Conservation (phyloP, 2,113 vertebrate species). For the Salminus brasiliensis region DNA sequence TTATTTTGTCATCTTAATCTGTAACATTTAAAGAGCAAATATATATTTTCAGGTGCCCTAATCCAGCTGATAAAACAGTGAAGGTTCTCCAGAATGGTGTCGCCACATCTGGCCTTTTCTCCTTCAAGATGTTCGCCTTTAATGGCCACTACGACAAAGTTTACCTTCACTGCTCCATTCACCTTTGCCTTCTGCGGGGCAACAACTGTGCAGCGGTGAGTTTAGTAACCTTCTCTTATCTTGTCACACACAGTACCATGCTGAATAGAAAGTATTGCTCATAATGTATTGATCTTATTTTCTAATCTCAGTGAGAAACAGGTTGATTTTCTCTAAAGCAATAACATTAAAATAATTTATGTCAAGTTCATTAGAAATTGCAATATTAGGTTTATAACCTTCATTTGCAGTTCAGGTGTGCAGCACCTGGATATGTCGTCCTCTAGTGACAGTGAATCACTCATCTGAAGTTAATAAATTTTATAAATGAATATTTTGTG, state of each 20-base stretch:
- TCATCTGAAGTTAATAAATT: no score
- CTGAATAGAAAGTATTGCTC: background rate
- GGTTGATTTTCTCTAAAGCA: no score
- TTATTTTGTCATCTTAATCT: background rate
- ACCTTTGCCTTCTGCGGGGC: constrained; percentile 62
- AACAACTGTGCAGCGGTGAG: constrained; percentile 64
- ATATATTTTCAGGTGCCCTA: background rate
- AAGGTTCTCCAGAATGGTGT: constrained; percentile 63
- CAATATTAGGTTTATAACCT: no score
- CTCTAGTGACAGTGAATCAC: no score
- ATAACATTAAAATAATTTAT: no score
- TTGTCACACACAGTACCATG: background rate
- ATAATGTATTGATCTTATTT: no score
- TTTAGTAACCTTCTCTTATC: background rate
- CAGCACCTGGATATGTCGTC: no score
- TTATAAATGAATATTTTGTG: no score
- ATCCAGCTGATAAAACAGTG: constrained; percentile 36
- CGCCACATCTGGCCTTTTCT: constrained; percentile 67
- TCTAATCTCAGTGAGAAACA: no score
- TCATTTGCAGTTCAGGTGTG: no score
- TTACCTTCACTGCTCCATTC: constrained; percentile 70
- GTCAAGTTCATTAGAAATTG: no score
- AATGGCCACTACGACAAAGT: constrained; percentile 50
- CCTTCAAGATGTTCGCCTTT: constrained; percentile 72
- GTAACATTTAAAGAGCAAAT: background rate